These are phyloP conservation scores for Pentamera pediparva DNA, from an alignment of 53 echinoderm and acorn worm genomes.

Conservation along the genomic window DNA sequence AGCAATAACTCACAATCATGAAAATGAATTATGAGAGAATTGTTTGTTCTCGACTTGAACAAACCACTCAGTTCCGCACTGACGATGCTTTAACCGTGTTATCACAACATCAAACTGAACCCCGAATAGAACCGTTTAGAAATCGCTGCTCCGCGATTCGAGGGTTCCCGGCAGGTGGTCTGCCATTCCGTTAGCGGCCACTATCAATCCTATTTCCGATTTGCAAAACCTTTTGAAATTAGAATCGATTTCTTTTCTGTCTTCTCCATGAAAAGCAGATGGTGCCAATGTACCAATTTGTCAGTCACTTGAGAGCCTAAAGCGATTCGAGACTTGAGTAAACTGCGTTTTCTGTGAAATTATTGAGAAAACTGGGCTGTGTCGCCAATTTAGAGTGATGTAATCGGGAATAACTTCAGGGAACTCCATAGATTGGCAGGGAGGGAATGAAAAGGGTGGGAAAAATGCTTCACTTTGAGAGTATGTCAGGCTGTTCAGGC, in stretches of 20 bases:
- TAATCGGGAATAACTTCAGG: conserved; percentile 15
- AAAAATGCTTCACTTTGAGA: too few relatives aligned
- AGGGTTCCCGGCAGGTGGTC: conserved; percentile 27
- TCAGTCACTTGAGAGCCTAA: conserved; percentile 11
- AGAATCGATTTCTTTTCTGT: conserved; percentile 14
- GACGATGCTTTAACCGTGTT: conserved; percentile 21
- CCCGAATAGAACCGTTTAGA: conserved; percentile 29
- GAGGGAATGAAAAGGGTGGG: too few relatives aligned
- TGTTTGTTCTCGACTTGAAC: too few relatives aligned
- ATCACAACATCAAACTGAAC: conserved; percentile 2
- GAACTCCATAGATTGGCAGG: too few relatives aligned
- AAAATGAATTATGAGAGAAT: too few relatives aligned
- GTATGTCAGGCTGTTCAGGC: too few relatives aligned
- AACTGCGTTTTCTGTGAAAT: conserved; percentile 9
- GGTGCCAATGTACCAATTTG: neutral
- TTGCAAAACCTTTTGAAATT: conserved; percentile 38
- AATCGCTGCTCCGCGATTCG: neutral
- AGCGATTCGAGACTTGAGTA: conserved; percentile 15
- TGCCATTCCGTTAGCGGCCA: conserved; percentile 30
- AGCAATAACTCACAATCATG: too few relatives aligned
- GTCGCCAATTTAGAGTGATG: conserved; percentile 14
- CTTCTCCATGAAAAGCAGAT: neutral
- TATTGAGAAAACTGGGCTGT: neutral
- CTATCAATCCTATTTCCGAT: conserved; percentile 33
- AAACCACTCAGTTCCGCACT: too few relatives aligned